Evolutionary conservation across 2,113 vertebrate species (phyloP).

Genomic region (Condylura cristata): DNA sequence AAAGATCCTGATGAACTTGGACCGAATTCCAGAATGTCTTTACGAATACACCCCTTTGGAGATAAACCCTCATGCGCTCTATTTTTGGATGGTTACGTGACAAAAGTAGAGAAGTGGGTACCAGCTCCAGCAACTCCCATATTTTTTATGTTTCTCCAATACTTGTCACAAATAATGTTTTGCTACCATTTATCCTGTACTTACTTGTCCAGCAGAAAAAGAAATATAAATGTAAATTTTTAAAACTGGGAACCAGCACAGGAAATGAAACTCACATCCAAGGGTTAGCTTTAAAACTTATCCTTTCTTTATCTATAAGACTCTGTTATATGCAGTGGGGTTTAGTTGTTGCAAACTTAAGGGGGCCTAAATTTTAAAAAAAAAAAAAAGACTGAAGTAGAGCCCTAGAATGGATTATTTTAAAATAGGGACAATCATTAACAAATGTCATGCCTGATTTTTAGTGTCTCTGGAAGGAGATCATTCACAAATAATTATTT

Average conservation of each 20-base stretch:
- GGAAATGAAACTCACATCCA: not conserved
- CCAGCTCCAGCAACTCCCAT: not conserved
- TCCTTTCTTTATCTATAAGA: not conserved
- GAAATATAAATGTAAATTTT: not conserved
- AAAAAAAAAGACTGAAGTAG: not conserved
- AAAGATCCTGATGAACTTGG: not conserved
- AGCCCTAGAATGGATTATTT: not conserved
- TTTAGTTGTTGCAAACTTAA: not conserved
- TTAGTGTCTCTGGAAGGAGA: not conserved
- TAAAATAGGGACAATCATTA: conserved; percentile 22
- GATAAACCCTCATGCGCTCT: not conserved
- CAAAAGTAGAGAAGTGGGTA: not conserved
- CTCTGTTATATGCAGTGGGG: not conserved
- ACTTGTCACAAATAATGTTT: not conserved
- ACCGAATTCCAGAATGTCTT: conserved; percentile 7
- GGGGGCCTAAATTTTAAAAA: not conserved
- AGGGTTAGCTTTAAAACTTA: not conserved
- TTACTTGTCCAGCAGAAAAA: not conserved
- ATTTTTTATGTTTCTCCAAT: not conserved
- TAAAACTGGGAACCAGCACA: not conserved
- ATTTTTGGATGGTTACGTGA: not conserved
- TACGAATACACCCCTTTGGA: not conserved
- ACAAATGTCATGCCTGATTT: not conserved
- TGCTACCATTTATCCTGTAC: not conserved
- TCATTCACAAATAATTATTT: not conserved